Percentiles rank a stretch among this genome's conserved stretches.
phyloP scores from a whole-genome alignment of 2,888 invertebrate genomes.

The Pollenia amentaria region DNA sequence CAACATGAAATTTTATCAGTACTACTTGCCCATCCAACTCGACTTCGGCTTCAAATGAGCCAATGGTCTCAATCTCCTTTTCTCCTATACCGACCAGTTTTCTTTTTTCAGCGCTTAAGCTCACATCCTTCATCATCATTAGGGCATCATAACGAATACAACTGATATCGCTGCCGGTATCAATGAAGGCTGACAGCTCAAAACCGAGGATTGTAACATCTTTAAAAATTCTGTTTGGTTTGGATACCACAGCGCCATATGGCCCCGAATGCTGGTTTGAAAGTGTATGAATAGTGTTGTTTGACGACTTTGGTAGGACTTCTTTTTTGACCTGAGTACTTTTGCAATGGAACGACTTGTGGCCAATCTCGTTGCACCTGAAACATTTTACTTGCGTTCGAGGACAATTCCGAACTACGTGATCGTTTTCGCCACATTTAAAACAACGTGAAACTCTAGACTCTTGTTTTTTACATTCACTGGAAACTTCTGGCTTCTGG shows the following conservation, averaged over 20 bases:
- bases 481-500: too few relatives aligned
- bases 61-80: conserved; percentile 15
- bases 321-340: background rate
- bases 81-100: conserved; percentile 23
- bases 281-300: background rate
- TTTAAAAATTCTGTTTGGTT: conserved; percentile 22
- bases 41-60: background rate
- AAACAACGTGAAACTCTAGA: background rate
- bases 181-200: conserved; percentile 3
- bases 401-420: background rate
- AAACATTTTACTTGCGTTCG: conserved; percentile 23
- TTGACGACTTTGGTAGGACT: background rate
- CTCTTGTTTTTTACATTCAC: background rate
- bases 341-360: conserved; percentile 31
- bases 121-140: background rate
- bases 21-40: background rate
- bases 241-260: background rate
- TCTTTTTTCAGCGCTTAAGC: background rate
- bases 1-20: conserved; percentile 19
- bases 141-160: conserved; percentile 8
- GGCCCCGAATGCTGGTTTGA: background rate
- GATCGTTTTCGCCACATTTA: background rate
- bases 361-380: conserved; percentile 7
- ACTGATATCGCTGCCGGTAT: conserved; percentile 42
- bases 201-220: background rate